Percentiles rank a stretch among this genome's conserved stretches.
Conservation (phyloP, 2,797 vertebrate genomes). For the Notamacropus eugenii region DNA sequence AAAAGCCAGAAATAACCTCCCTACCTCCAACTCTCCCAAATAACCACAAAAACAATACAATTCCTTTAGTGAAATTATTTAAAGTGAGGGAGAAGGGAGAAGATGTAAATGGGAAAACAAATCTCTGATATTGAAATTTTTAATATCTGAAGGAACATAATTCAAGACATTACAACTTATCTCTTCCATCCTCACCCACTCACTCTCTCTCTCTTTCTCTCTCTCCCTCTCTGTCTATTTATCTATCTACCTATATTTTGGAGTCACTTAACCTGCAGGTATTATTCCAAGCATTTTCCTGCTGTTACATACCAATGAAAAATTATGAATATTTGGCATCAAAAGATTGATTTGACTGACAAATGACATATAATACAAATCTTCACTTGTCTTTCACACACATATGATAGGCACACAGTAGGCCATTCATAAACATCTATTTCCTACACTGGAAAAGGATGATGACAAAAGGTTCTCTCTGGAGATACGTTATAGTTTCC, state of each 20-base stretch:
- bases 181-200: not conserved
- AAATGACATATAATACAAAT: not conserved
- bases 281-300: not conserved
- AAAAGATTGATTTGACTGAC: not conserved
- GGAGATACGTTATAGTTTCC: not conserved
- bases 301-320: not conserved
- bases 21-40: not conserved
- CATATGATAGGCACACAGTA: not conserved
- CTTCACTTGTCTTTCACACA: not conserved
- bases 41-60: not conserved
- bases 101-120: not conserved
- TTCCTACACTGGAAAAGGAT: not conserved
- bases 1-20: constrained; percentile 19
- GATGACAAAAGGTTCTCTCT: not conserved
- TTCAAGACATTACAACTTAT: not conserved
- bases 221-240: no score
- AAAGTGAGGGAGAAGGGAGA: not conserved
- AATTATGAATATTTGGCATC: not conserved
- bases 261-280: not conserved
- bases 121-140: not conserved
- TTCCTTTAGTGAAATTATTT: not conserved
- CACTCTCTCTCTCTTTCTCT: no score
- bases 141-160: not conserved
- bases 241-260: not conserved
- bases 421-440: not conserved